These are phyloP conservation scores for Barypeithes pellucidus DNA, from an alignment of 2,888 invertebrate species.

Conservation along the genomic window DNA sequence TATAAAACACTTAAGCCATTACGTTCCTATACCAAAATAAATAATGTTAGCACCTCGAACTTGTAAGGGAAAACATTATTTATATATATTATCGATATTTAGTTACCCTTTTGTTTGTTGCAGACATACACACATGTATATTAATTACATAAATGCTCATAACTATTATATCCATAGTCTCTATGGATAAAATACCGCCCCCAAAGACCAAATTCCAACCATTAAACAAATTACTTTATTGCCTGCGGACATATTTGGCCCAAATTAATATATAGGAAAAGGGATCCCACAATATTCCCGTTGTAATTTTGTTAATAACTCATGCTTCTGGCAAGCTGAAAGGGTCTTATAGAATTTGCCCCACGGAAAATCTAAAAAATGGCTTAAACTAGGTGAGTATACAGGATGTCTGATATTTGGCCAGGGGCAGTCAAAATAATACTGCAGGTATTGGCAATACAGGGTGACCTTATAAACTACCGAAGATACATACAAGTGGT, in stretches of 20 bases:
- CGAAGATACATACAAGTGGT: no score
- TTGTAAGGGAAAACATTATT: no score
- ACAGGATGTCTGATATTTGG: no score
- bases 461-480: no score
- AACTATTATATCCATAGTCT: constrained; percentile 11
- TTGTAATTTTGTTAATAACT: constrained; percentile 51
- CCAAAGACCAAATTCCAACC: constrained; percentile 40
- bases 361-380: not conserved
- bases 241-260: constrained; percentile 49
- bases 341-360: constrained; percentile 4
- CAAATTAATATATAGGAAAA: constrained; percentile 51
- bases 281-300: constrained; percentile 40
- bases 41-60: no score
- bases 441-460: no score
- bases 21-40: no score
- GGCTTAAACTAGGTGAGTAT: no score
- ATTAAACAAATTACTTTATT: constrained; percentile 51
- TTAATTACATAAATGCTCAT: constrained; percentile 6
- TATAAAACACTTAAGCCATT: no score
- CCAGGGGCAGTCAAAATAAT: no score
- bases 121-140: not conserved
- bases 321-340: constrained; percentile 5
- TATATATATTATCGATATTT: no score
- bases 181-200: constrained; percentile 24
- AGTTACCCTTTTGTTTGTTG: not conserved